A percentile compares a stretch with the other conserved stretches of the same genome.
phyloP scores from a whole-genome alignment of 2,113 vertebrate species.

The Malurus cyaneus region DNA sequence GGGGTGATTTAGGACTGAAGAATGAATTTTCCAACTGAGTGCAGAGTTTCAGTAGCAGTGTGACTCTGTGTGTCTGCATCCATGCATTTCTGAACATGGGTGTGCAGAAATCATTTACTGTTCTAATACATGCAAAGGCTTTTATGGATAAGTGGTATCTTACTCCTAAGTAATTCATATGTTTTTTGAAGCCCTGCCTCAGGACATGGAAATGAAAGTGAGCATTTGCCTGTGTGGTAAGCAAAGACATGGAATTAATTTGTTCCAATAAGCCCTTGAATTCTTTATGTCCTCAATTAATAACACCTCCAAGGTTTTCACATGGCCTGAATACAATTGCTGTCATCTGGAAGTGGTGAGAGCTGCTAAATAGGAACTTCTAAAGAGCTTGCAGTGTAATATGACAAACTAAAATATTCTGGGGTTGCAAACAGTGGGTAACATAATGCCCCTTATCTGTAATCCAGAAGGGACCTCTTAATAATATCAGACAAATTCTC shows the following conservation, averaged over 20 bases:
- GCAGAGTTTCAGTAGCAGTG: not conserved
- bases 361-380: not conserved
- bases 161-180: not conserved
- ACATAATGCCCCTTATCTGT: not conserved
- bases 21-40: conserved; percentile 44
- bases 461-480: not conserved
- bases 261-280: not conserved
- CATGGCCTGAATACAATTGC: not conserved
- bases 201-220: not conserved
- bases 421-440: not conserved
- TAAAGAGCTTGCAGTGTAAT: not conserved
- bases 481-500: not conserved
- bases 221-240: not conserved
- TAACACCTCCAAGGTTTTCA: not conserved
- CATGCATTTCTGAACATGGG: not conserved
- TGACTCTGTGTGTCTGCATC: not conserved
- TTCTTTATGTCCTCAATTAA: not conserved
- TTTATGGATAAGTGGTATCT: not conserved
- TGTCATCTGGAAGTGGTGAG: not conserved
- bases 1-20: not conserved
- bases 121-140: not conserved
- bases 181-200: not conserved
- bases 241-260: not conserved
- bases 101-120: not conserved
- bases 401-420: not conserved